phyloP scores from a whole-genome alignment of 2,797 vertebrate genomes.

The Cichlasoma orientale region DNA sequence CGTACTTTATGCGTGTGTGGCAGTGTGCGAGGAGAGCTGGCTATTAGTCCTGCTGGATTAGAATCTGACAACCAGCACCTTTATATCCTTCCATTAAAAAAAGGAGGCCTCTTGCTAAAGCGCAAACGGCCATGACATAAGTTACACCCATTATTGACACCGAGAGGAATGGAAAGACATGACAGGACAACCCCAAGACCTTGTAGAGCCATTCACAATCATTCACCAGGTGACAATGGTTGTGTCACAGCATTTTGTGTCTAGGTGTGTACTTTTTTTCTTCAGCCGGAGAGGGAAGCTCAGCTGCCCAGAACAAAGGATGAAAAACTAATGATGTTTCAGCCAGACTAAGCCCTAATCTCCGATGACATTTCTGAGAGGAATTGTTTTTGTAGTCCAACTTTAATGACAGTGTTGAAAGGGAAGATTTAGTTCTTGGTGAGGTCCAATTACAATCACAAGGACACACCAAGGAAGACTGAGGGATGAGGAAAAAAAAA shows the following conservation, averaged over 20 bases:
- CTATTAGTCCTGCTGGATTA: slow-evolving; percentile 59
- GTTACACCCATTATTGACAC: not conserved
- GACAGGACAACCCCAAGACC: slow-evolving; percentile 12
- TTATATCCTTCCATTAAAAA: slow-evolving; percentile 46
- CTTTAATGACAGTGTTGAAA: slow-evolving; percentile 53
- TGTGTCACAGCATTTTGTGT: not conserved
- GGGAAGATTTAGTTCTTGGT: slow-evolving; percentile 15
- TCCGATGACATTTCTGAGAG: slow-evolving; percentile 61
- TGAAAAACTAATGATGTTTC: slow-evolving; percentile 64
- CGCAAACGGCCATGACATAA: slow-evolving; percentile 25
- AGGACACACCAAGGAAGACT: slow-evolving; percentile 28
- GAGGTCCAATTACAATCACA: slow-evolving; percentile 46
- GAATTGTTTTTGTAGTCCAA: slow-evolving; percentile 53
- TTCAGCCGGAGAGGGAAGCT: slow-evolving; percentile 20
- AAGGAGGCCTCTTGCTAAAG: slow-evolving; percentile 26
- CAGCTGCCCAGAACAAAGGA: slow-evolving; percentile 38
- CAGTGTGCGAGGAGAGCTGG: slow-evolving; percentile 20
- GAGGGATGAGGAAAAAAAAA: not conserved
- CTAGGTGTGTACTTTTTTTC: slow-evolving; percentile 33
- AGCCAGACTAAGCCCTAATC: slow-evolving; percentile 58
- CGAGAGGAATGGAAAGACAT: slow-evolving; percentile 1
- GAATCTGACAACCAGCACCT: slow-evolving; percentile 44
- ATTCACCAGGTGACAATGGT: not conserved
- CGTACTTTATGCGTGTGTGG: not conserved
- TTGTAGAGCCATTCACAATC: not conserved